Base-by-base conservation (phyloP, 2,888 invertebrate genomes). In the Diarsia brunnea region DNA sequence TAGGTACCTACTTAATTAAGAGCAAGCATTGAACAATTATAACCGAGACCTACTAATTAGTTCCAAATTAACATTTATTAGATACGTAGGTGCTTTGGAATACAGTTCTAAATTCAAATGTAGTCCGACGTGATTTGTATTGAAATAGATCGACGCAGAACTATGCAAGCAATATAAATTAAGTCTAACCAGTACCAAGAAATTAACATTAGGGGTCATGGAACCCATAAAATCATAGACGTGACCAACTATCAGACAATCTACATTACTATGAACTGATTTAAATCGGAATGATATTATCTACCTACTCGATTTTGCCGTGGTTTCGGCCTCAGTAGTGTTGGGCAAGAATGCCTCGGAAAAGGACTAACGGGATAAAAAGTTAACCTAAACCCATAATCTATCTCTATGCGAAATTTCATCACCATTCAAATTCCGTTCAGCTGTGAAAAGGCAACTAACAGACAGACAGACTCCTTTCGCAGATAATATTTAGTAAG, bases 21-120 rank as follows among this genome's bases (percentile, higher is more conserved):
- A 81, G 38, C 65, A 68, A 38, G 61, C 74, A 73, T 73, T 72
- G 79, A 79, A 71, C 73, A 81, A 75, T 73, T 78, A 79, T 70
- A 70, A 70, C 66, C 1, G 64, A 71, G 69, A 27, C 64, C 43
- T 19, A 61, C 53, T 77, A 77, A 77, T 79, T 73, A 70, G 69
- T 71, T 45, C 82, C 47, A 72, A 72, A 82, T 79, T 72, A 82
- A 69, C 75, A 61, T 68, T 81, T 51, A 27, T 67, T 79, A 79
- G 79, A 66, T 31, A 65, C 2, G 1, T 51, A 19, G 21, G 31
- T 64, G 51, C 27, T 80, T 60, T 27, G 66, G 51, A 72, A 53
- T 43, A 73, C 31, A 66, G 38, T 73, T 73, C 31, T 11, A 49
- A 66, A 27, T 73, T 66, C 43, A 4, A 49, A 51, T 31, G 45